phyloP scores from a whole-genome alignment of 2,113 vertebrate genomes.

The Ptilonorhynchus violaceus region DNA sequence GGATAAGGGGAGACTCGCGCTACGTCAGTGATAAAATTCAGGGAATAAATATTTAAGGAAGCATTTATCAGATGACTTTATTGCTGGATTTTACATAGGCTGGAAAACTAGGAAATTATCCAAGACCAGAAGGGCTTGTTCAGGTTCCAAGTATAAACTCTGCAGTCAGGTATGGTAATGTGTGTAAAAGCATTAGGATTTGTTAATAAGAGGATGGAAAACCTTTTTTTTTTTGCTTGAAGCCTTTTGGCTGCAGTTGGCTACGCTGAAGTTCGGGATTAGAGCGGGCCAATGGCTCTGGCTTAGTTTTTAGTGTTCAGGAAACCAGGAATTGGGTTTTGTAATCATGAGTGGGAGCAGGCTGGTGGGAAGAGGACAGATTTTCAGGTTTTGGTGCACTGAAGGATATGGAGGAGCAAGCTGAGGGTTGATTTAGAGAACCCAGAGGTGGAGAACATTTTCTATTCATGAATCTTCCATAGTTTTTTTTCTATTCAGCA shows the following conservation, averaged over 20 bases:
- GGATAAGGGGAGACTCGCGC: not conserved
- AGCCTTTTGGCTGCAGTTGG: not conserved
- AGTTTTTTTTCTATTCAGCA: not conserved
- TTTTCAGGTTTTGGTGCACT: not conserved
- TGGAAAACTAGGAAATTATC: not conserved
- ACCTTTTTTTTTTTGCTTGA: rapidly evolving
- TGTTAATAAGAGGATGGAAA: not conserved
- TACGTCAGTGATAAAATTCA: not conserved
- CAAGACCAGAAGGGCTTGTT: not conserved
- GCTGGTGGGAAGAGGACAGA: not conserved
- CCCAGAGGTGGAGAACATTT: not conserved
- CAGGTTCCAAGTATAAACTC: not conserved
- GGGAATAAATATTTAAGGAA: not conserved
- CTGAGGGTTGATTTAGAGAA: not conserved
- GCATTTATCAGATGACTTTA: not conserved
- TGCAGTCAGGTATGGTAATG: not conserved
- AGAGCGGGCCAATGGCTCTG: not conserved
- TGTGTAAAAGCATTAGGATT: not conserved
- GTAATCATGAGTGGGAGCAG: not conserved
- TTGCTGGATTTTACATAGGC: not conserved
- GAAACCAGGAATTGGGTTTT: not conserved
- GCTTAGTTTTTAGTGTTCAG: not conserved
- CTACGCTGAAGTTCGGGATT: not conserved
- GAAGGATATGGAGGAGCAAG: not conserved
- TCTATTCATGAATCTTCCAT: not conserved